Base-by-base conservation (phyloP, 2,888 invertebrate genomes). In the Kryphioiulus occultus region DNA sequence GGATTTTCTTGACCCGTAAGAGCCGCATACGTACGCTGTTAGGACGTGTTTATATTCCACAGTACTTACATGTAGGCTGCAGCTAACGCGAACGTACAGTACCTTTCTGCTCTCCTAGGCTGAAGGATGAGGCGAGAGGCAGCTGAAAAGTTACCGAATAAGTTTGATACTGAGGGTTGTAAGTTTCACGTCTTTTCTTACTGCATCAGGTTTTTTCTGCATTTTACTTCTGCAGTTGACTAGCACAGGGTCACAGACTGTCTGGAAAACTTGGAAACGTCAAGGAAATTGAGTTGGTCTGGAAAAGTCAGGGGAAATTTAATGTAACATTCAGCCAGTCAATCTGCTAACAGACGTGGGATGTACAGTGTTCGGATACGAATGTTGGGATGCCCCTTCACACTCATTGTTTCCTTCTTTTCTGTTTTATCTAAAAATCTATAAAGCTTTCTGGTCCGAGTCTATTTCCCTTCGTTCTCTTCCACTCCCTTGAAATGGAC, bases 1-100 rank as follows among this genome's bases (percentile, higher is more conserved):
- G 78, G 78, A 10, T 78, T 78, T 78, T 78, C 78, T 78, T 78
- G 78, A 78, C 78, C 78, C 78, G 30, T 78, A 78, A 30, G 78
- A 26, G 30, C 30, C 30, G 9, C 78, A 4, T 30, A 78, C 68
- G 12, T 68, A 12, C 4, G n/a, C 78, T 32, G 78, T 78, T 78
- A 78, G 78, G 30, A 78, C 78, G 30, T 78, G 78, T 78, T 78
- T 78, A 78, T 78, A 30, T 78, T 78, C 30, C 30, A 22, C 68
- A 26, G 68, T 26, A 12, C 26, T 78, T 68, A 17, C 30, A 26
- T 17, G 30, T 68, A 12, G 10, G 12, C 10, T 17, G 17, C 30
- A 17, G 30, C 78, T 78, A 78, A 78, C 78, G 12, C 15, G 30
- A 15, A 44, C 44, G 12, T 44, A 44, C 44, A 9, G 35, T 35